Conservation (phyloP, 2,797 vertebrate genomes). For the Euphonia xanthogaster region DNA sequence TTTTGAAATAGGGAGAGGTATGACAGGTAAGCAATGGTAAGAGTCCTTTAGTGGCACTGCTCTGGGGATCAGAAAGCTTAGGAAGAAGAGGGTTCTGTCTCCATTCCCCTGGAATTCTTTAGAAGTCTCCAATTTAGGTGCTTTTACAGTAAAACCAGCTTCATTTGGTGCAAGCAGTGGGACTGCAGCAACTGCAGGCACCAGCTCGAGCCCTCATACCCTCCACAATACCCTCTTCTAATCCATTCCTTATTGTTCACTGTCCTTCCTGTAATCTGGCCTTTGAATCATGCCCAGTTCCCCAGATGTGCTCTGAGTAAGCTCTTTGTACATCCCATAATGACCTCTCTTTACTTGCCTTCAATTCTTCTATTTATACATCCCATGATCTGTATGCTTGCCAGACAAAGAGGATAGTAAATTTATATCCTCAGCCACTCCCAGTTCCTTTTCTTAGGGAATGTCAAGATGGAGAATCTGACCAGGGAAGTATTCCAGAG, state of each 20-base stretch:
- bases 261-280: constrained; percentile 57
- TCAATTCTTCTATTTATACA: constrained; percentile 64
- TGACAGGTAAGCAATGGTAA: neutral
- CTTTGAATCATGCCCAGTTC: constrained; percentile 52
- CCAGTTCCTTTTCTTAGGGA: constrained; percentile 25
- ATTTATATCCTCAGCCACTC: constrained; percentile 36
- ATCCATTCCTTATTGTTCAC: constrained; percentile 41
- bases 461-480: neutral
- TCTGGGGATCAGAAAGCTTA: neutral
- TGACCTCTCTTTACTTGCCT: constrained; percentile 3
- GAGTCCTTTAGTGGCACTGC: neutral
- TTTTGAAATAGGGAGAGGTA: neutral
- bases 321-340: constrained; percentile 60
- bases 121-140: neutral
- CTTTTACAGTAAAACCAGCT: neutral
- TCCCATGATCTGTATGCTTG: constrained; percentile 24
- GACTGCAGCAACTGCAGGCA: constrained; percentile 4
- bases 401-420: constrained; percentile 43
- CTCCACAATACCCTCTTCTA: constrained; percentile 33
- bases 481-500: neutral
- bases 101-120: neutral
- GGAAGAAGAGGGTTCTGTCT: neutral
- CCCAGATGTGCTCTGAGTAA: constrained; percentile 61
- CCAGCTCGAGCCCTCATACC: neutral
- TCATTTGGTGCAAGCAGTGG: neutral